phyloP scores from a whole-genome alignment of 2,113 vertebrate species.

The Caranx ignobilis region DNA sequence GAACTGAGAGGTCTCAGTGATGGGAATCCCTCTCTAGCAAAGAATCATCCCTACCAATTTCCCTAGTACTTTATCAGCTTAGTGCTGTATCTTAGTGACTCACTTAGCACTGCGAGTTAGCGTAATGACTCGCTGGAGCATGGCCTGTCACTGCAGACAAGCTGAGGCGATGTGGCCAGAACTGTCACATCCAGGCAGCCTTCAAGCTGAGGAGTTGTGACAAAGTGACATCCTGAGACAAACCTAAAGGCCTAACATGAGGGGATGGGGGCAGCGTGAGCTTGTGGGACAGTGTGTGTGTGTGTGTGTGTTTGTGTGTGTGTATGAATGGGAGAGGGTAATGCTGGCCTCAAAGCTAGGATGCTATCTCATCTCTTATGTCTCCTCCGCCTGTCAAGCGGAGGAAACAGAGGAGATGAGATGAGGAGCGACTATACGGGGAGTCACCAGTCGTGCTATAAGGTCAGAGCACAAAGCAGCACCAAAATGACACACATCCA shows the following conservation, averaged over 20 bases:
- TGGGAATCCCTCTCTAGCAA: conserved; percentile 54
- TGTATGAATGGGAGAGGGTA: conserved; percentile 8
- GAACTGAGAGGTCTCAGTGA: conserved; percentile 62
- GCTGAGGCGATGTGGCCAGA: conserved; percentile 67
- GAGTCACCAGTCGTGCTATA: conserved; percentile 71
- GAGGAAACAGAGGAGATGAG: conserved; percentile 61
- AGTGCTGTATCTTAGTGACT: conserved; percentile 70
- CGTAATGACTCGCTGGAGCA: conserved; percentile 73
- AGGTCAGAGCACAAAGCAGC: conserved; percentile 71
- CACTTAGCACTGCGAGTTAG: conserved; percentile 74
- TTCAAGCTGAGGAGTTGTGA: conserved; percentile 77
- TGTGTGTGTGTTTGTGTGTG: conserved; percentile 13
- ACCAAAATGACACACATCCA: conserved; percentile 71
- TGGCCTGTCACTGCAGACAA: conserved; percentile 72
- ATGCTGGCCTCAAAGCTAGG: conserved; percentile 57
- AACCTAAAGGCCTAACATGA: conserved; percentile 75
- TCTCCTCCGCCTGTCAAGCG: conserved; percentile 59
- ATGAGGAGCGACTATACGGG: conserved; percentile 68
- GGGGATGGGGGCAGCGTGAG: conserved; percentile 37
- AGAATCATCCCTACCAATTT: conserved; percentile 62
- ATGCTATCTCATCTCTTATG: conserved; percentile 64
- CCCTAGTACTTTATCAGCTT: conserved; percentile 70
- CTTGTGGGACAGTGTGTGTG: conserved; percentile 42
- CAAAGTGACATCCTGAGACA: conserved; percentile 76
- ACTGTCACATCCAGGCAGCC: conserved; percentile 77